Conservation (phyloP, 2,888 invertebrate genomes). For the Leptura quadrifasciata region DNA sequence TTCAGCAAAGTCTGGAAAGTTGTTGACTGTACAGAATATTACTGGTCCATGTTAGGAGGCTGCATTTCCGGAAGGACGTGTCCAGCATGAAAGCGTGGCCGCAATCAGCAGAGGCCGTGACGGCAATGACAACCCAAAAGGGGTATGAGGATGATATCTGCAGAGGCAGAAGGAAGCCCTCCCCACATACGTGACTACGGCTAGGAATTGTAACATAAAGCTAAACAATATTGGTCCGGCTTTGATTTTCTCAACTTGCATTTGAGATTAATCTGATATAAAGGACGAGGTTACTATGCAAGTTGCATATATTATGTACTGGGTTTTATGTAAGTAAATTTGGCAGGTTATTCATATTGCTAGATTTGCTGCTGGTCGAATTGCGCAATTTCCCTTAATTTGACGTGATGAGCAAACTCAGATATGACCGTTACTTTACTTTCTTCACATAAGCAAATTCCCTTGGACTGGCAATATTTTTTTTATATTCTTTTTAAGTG, state of each 20-base stretch:
- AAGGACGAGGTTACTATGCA: background rate
- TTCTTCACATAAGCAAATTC: no score
- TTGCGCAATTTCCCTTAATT: no score
- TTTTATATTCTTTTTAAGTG: no score
- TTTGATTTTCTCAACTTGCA: conserved; percentile 38
- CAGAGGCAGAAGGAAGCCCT: conserved; percentile 53
- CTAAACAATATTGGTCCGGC: conserved; percentile 46
- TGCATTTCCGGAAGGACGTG: conserved; percentile 69
- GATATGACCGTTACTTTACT: no score
- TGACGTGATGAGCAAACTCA: no score
- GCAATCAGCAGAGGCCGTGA: conserved; percentile 72
- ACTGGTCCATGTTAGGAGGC: conserved; percentile 60
- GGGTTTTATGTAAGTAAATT: no score
- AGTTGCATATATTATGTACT: no score
- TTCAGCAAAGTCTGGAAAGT: conserved; percentile 55
- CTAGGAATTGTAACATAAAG: conserved; percentile 51
- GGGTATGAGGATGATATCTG: conserved; percentile 63
- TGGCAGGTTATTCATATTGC: no score
- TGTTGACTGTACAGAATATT: conserved; percentile 64
- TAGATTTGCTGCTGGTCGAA: no score
- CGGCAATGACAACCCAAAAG: conserved; percentile 68
- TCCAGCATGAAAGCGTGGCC: conserved; percentile 70
- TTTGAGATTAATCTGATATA: background rate
- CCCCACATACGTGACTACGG: conserved; percentile 51
- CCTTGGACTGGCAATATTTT: no score